Base-by-base conservation (phyloP, 2,888 invertebrate genomes). In the Lasiommata megera region DNA sequence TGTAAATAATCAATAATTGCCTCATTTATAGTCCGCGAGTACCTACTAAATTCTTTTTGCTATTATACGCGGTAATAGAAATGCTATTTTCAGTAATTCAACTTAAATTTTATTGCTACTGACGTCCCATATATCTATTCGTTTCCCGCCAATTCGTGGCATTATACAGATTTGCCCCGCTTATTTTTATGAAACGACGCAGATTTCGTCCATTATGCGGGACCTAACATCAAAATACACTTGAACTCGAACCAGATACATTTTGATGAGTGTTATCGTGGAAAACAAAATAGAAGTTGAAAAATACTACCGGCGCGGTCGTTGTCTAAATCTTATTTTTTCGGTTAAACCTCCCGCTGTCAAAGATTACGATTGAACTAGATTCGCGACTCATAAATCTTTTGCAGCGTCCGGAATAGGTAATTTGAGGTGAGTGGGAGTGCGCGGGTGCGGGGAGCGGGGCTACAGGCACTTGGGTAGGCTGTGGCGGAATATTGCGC, bases 401-500 rank as follows among this genome's bases (percentile, higher is more conserved):
- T 11, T 31, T 40, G 29, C 17, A 18, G 41, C 31, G n/a, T 38
- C 18, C 31, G 31, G 37, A 37, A 51, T 56, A 50, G 52, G 37
- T 54, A 38, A 43, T 48, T 18, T 9, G 16, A 37, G 41, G 53
- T 28, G 17, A n/a, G 46, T 17, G 51, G 48, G 36, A 9, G 50
- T n/a, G 29, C 40, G 41, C 11, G 48, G 52, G 44, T 14, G 40
- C n/a, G 36, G 31, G 55, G 41, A 17, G 50, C 16, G 47, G 50
- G 47, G 57, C 38, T 72, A 72, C 72, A 71, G 74, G 74, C 79
- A 81, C 73, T 76, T 76, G 71, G 78, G 73, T 75, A 83, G 80
- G 82, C 79, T 76, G 73, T 79, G 77, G 77, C 82, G 78, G 82
- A 79, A 77, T 83, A 88, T 82, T 89, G 87, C 88, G 88, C 88